phyloP scores from a whole-genome alignment of 2,113 vertebrate genomes.

The Egretta garzetta region DNA sequence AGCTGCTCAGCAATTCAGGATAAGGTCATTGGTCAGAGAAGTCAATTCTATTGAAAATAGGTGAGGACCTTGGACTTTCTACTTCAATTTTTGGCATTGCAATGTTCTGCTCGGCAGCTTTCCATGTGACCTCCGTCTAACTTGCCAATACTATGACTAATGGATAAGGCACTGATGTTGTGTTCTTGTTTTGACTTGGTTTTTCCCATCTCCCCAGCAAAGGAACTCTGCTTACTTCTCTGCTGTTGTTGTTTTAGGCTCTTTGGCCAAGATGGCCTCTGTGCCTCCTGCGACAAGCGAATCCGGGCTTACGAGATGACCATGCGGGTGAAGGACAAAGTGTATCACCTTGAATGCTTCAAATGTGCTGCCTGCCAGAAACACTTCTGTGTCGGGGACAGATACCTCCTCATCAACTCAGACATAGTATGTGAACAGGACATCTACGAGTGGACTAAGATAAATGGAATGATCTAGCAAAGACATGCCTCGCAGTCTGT shows the following conservation, averaged over 20 bases:
- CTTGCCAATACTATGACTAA: not conserved
- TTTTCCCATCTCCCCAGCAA: not conserved
- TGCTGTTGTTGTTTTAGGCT: constrained; percentile 77
- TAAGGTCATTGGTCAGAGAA: not conserved
- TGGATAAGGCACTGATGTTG: not conserved
- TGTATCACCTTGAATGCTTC: constrained; percentile 98
- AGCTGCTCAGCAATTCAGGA: not conserved
- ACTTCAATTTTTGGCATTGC: not conserved
- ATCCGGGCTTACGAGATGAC: constrained; percentile 99
- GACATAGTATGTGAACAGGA: constrained; percentile 99
- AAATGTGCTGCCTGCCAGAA: constrained; percentile 99
- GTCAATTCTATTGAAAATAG: not conserved
- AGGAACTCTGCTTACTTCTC: not conserved
- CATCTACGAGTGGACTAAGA: constrained; percentile 99
- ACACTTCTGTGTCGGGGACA: constrained; percentile 98
- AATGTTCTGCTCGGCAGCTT: not conserved
- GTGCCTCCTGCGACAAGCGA: constrained; percentile 95
- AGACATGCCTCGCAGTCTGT: not conserved
- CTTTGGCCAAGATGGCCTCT: constrained; percentile 96
- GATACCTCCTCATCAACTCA: constrained; percentile 98
- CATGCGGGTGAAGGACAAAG: constrained; percentile 97
- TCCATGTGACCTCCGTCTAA: not conserved
- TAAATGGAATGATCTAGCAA: constrained; percentile 87
- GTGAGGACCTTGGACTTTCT: not conserved
- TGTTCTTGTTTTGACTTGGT: not conserved